phyloP scores from a whole-genome alignment of 2,888 invertebrate species.

The Isotomurus palustris region DNA sequence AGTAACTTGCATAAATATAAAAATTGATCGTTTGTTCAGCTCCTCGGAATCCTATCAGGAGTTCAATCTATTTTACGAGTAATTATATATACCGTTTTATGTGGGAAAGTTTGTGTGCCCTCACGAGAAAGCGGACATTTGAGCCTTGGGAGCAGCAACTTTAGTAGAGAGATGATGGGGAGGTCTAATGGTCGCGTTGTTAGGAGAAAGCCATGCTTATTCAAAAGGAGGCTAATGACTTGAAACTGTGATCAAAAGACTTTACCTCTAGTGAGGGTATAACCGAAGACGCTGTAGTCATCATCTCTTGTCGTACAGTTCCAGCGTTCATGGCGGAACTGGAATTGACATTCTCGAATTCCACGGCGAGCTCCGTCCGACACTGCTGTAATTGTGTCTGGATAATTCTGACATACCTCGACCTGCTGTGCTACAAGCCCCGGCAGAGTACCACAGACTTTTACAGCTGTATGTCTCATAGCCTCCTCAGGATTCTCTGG shows the following conservation, averaged over 20 bases:
- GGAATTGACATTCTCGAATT: conserved; percentile 48
- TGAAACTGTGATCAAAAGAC: no score
- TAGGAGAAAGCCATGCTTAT: background rate
- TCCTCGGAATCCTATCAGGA: no score
- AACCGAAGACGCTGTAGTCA: conserved; percentile 54
- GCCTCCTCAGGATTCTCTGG: conserved; percentile 44
- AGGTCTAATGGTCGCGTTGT: no score
- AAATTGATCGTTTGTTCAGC: no score
- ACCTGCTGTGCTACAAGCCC: conserved; percentile 45
- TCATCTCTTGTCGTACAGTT: conserved; percentile 53
- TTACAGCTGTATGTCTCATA: conserved; percentile 36
- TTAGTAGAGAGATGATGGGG: no score
- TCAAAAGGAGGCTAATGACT: background rate
- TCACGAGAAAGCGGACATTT: no score
- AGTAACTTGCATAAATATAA: no score
- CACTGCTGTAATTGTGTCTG: conserved; percentile 55
- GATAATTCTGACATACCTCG: conserved; percentile 52
- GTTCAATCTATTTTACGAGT: no score
- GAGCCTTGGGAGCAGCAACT: no score
- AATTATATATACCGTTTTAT: no score
- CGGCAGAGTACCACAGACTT: conserved; percentile 41
- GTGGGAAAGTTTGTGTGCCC: no score
- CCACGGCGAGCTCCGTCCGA: conserved; percentile 56
- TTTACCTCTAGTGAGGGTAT: conserved; percentile 55
- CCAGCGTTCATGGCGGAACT: conserved; percentile 58